Percentiles rank a stretch among this genome's conserved stretches.
phyloP scores from a whole-genome alignment of 1,140 invertebrate species.

The Heliconius hewitsoni region DNA sequence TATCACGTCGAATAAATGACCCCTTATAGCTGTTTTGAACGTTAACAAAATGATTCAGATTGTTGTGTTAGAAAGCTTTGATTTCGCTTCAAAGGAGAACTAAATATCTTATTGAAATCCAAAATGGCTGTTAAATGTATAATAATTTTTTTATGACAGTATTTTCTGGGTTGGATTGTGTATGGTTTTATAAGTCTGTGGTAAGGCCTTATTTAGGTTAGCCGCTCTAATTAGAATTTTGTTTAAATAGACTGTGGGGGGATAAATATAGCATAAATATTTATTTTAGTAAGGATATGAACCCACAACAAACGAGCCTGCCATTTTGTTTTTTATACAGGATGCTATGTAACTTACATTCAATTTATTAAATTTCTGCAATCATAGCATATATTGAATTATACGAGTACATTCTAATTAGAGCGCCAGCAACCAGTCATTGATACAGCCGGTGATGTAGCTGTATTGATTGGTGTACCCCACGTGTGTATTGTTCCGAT shows the following conservation, averaged over 20 bases:
- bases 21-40: slow-evolving; percentile 20
- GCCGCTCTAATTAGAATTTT: too few species aligned
- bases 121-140: background rate
- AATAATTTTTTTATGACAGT: background rate
- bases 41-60: slow-evolving; percentile 10
- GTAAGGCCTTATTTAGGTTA: background rate
- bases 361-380: background rate
- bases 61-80: background rate
- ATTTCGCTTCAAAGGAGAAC: background rate
- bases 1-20: slow-evolving; percentile 33
- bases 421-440: background rate
- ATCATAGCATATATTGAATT: background rate
- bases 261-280: too few species aligned
- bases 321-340: background rate
- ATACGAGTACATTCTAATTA: slow-evolving; percentile 3
- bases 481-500: background rate
- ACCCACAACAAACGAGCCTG: background rate
- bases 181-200: background rate
- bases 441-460: slow-evolving; percentile 1
- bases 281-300: too few species aligned
- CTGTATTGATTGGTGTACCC: background rate
- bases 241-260: too few species aligned
- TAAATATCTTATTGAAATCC: background rate
- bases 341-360: background rate
- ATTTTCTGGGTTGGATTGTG: background rate